Base-by-base conservation (phyloP, 1,140 invertebrate species). In the Chionoecetes opilio region DNA sequence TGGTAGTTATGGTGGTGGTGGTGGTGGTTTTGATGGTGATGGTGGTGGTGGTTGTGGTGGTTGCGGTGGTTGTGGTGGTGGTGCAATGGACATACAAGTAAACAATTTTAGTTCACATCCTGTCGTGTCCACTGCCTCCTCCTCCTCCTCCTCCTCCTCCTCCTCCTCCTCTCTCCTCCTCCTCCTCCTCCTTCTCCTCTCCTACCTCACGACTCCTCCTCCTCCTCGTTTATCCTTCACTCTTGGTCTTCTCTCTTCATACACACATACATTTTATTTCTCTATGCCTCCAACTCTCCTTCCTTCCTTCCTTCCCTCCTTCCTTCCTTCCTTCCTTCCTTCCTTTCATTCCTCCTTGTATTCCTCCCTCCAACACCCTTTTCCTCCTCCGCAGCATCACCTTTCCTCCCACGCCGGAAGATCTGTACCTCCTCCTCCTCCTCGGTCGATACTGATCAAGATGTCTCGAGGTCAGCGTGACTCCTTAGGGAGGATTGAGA, bases 381-480 rank as follows among this genome's bases (percentile, higher is more conserved):
- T 53, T 53, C 46, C 46, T 53, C 46, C 46, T 9, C 21, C 46
- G 21, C 2, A 1, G 21, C 2, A 2, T 53, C 9, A 17, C 46
- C 9, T 53, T 53, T 53, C 46, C 46, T 53, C 46, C 46, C 46
- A 53, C 46, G 46, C 46, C 9, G 46, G 21, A 53, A 53, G 46
- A 14, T 17, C 21, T 14, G 46, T 53, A 17, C 9, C 46, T 53
- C 46, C 46, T 75, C 5, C 63, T n/a, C 2, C 63, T 87, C 86
- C 38, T 87, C 63, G 63, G n/a, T 75, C 63, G 63, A 75, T 75
- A 75, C 21, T 75, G n/a, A 75, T 75, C 63, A 75, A n/a, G 63
- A 75, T n/a, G 63, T 2, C 21, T 75, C 63, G 63, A 75, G 63
- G 63, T 75, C n/a, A n/a, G 0, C 63, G 6, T 11, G 6, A 75